phyloP scores from a whole-genome alignment of 2,113 vertebrate species.

The Pleuronectes platessa region DNA sequence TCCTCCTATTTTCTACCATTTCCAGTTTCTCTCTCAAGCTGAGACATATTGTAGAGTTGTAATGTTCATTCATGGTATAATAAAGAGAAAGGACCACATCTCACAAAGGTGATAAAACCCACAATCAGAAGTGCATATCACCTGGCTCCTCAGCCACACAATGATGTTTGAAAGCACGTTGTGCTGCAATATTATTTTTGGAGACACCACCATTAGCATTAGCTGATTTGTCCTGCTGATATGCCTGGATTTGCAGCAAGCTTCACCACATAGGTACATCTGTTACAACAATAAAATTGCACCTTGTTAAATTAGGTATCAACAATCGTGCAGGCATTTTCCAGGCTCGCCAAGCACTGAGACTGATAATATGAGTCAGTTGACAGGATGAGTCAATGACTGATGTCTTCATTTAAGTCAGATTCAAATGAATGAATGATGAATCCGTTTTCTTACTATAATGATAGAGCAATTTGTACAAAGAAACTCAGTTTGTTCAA shows the following conservation, averaged over 20 bases:
- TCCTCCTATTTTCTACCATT: background rate
- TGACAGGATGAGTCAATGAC: background rate
- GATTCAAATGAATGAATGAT: constrained; percentile 3
- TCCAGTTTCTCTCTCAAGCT: background rate
- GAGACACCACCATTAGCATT: constrained; percentile 30
- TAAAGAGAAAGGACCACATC: background rate
- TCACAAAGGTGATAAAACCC: constrained; percentile 8
- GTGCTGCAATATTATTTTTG: constrained; percentile 45
- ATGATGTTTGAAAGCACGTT: constrained; percentile 37
- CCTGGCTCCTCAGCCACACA: constrained; percentile 19
- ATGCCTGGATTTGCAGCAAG: constrained; percentile 35
- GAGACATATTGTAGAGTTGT: background rate
- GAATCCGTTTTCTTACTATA: background rate
- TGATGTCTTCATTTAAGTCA: background rate
- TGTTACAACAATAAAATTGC: constrained; percentile 9
- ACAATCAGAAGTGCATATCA: constrained; percentile 2
- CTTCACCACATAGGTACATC: constrained; percentile 25
- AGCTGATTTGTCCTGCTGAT: constrained; percentile 20
- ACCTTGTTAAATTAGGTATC: constrained; percentile 10
- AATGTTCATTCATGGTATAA: background rate
- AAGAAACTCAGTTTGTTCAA: background rate
- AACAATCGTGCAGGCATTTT: background rate
- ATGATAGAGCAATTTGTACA: background rate
- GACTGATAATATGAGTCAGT: background rate
- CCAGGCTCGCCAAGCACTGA: background rate